These are phyloP conservation scores for Euphydryas editha DNA, from an alignment of 2,888 invertebrate species.

Conservation along the genomic window DNA sequence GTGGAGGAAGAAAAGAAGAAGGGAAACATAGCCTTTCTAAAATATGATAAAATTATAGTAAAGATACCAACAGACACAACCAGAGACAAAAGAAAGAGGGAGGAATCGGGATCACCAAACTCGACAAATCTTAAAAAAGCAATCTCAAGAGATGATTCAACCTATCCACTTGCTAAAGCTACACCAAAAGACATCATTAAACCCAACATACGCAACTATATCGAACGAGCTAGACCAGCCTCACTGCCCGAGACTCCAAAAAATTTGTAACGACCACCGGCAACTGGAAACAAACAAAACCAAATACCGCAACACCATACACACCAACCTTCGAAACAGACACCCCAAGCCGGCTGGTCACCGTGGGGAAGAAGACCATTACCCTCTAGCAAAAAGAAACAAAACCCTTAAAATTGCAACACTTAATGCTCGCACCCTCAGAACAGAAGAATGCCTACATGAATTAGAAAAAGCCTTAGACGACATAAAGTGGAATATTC, in stretches of 20 bases:
- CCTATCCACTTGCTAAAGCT: background rate
- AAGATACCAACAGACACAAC: conserved; percentile 18
- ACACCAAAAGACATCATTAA: conserved; percentile 10
- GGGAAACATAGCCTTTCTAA: conserved; percentile 30
- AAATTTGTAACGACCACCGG: background rate
- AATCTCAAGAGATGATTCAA: background rate
- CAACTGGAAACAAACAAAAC: background rate
- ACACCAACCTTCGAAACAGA: background rate
- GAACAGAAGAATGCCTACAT: conserved; percentile 31
- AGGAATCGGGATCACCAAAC: conserved; percentile 20
- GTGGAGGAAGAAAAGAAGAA: conserved; percentile 28
- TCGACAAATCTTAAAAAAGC: background rate
- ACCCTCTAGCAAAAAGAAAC: conserved; percentile 6
- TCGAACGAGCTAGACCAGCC: background rate
- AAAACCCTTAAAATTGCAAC: conserved; percentile 25
- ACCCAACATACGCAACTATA: conserved; percentile 12
- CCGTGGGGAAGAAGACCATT: background rate
- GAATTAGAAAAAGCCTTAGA: conserved; percentile 36
- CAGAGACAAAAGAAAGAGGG: conserved; percentile 33
- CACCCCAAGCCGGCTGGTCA: background rate
- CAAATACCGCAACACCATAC: background rate
- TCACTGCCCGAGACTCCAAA: background rate
- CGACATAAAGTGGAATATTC: conserved; percentile 34
- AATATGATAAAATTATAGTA: conserved; percentile 32
- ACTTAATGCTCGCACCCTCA: conserved; percentile 37